A percentile compares a stretch with the other conserved stretches of the same genome.
These are phyloP conservation scores for Argopecten irradians DNA, from an alignment of 1,140 invertebrate genomes.

Conservation along the genomic window DNA sequence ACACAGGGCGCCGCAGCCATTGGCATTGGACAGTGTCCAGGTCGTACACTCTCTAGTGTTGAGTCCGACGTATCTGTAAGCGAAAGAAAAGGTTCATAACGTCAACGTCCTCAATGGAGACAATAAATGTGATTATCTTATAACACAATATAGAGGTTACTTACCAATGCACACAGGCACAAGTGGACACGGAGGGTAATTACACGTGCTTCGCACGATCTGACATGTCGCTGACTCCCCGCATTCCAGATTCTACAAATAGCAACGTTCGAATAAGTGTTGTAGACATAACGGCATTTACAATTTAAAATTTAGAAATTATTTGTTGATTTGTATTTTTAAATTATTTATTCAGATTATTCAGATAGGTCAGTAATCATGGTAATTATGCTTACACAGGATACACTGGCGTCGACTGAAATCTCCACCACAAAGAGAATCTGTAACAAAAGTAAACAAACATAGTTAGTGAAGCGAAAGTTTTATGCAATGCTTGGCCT, in stretches of 20 bases:
- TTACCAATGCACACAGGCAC: conserved; percentile 38
- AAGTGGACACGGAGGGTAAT: conserved; percentile 46
- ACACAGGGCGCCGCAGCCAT: conserved; percentile 36
- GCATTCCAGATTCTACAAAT: conserved; percentile 48
- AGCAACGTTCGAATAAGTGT: no score
- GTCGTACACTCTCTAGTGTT: background rate
- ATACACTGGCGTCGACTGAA: background rate
- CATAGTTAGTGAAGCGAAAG: no score
- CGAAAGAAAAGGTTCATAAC: background rate
- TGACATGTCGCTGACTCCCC: conserved; percentile 35
- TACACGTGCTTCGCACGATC: conserved; percentile 43
- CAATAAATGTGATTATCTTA: background rate
- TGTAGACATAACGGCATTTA: no score
- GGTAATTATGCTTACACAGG: background rate
- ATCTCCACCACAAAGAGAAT: background rate
- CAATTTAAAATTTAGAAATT: no score
- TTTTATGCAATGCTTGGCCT: no score
- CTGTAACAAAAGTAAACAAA: background rate
- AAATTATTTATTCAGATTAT: no score
- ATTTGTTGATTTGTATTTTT: no score
- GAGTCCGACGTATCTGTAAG: background rate
- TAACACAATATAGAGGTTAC: background rate
- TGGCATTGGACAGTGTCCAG: conserved; percentile 42
- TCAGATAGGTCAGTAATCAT: no score
- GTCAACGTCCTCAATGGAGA: background rate